A percentile compares a stretch with the other conserved stretches of the same genome.
phyloP scores from a whole-genome alignment of 1,140 invertebrate genomes.

The Scaptomyza pallida region DNA sequence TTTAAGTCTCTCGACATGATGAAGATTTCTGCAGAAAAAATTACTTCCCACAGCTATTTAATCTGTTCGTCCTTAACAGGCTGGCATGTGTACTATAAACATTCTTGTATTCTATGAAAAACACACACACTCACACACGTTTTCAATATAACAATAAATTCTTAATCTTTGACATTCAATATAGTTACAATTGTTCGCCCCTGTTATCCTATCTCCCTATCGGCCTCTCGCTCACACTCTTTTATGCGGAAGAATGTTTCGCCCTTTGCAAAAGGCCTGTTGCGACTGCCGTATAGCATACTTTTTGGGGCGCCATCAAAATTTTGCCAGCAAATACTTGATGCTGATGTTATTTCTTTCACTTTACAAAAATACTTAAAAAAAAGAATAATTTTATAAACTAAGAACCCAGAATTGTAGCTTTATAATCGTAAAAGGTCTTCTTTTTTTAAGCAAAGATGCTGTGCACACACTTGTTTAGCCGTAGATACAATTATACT shows the following conservation, averaged over 20 bases:
- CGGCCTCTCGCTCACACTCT: conserved; percentile 17
- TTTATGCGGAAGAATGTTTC: conserved; percentile 15
- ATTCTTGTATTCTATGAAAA: not conserved
- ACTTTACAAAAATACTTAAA: not conserved
- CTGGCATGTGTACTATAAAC: no score
- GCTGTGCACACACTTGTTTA: conserved; percentile 2
- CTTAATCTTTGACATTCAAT: conserved; percentile 3
- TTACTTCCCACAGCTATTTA: not conserved
- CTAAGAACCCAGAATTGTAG: not conserved
- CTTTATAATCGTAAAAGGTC: not conserved
- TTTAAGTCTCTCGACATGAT: no score
- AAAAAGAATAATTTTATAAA: no score
- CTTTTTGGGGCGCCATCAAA: conserved; percentile 16
- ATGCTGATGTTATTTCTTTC: no score
- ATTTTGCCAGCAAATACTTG: not conserved
- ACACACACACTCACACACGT: no score
- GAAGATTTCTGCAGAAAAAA: no score
- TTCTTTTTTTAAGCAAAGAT: conserved; percentile 6
- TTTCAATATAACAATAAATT: not conserved
- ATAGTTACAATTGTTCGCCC: not conserved
- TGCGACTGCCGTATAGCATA: conserved; percentile 25
- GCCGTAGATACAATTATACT: not conserved
- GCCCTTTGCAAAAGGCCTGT: conserved; percentile 32
- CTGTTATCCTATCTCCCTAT: not conserved
- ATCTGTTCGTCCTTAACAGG: no score